phyloP scores from a whole-genome alignment of 2,888 invertebrate species.

The Tenthredo scrophulariae region DNA sequence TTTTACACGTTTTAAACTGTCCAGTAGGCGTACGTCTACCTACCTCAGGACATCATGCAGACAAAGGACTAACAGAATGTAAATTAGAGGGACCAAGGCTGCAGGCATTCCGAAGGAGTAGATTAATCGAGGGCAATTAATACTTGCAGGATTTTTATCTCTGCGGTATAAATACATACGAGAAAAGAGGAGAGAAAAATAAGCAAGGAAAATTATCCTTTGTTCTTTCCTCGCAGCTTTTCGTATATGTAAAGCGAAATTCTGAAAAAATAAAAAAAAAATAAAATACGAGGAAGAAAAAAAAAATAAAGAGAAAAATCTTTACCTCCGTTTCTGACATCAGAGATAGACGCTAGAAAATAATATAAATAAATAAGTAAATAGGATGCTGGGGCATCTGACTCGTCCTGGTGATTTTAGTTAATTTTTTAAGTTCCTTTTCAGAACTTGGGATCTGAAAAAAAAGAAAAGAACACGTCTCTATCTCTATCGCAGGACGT shows the following conservation, averaged over 20 bases:
- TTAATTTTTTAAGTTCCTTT: slow-evolving; percentile 24
- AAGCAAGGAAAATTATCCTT: background rate
- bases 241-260: background rate
- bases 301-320: background rate
- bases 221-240: background rate
- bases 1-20: slow-evolving; percentile 46
- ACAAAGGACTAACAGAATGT: slow-evolving; percentile 42
- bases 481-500: slow-evolving; percentile 41
- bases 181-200: background rate
- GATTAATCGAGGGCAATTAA: slow-evolving; percentile 50
- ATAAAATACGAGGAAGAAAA: no score
- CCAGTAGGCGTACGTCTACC: background rate
- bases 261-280: background rate
- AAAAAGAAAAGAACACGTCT: background rate
- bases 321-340: background rate
- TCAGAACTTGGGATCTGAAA: background rate
- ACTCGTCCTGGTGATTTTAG: background rate
- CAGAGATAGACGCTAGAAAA: background rate
- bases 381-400: background rate
- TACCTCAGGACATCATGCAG: slow-evolving; percentile 15
- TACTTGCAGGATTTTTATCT: background rate
- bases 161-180: background rate
- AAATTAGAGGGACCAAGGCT: slow-evolving; percentile 30
- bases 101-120: slow-evolving; percentile 31
- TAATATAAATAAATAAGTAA: slow-evolving; percentile 15